Conservation (phyloP, 1,140 invertebrate genomes). For the Pissodes strobi region DNA sequence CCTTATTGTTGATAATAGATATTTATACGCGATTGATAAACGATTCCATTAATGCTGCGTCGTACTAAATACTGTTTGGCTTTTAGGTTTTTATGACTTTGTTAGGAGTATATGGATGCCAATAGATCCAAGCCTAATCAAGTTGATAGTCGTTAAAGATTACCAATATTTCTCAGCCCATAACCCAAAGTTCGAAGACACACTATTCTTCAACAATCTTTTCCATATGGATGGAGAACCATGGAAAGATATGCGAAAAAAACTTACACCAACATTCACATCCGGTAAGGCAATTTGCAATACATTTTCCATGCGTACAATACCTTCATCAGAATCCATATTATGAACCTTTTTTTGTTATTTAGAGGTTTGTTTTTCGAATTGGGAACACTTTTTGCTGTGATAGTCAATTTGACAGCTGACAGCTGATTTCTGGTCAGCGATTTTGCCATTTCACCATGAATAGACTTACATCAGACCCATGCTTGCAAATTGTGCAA, state of each 20-base stretch:
- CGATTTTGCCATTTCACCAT: neutral
- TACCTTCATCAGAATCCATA: too few relatives aligned
- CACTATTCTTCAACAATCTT: conserved; percentile 6
- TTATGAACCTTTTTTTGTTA: neutral
- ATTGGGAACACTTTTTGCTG: neutral
- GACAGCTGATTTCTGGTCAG: neutral
- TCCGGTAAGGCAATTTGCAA: too few relatives aligned
- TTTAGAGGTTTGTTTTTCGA: neutral
- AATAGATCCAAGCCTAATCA: conserved; percentile 8
- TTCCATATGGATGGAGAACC: conserved; percentile 16
- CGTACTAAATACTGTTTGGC: too few relatives aligned
- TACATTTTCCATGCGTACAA: too few relatives aligned
- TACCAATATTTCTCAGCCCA: conserved; percentile 10
- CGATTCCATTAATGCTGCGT: too few relatives aligned
- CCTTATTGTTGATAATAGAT: too few relatives aligned
- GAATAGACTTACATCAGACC: neutral
- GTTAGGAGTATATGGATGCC: neutral
- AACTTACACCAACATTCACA: conserved; percentile 17
- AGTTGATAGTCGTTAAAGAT: neutral
- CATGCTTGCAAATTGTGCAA: neutral
- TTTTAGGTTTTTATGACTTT: neutral
- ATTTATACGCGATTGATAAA: too few relatives aligned
- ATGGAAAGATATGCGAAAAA: conserved; percentile 13
- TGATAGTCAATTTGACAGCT: neutral
- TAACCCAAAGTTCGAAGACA: neutral